Evolutionary conservation across 2,797 vertebrate species (phyloP).

Genomic region (Sandelia bainsii): DNA sequence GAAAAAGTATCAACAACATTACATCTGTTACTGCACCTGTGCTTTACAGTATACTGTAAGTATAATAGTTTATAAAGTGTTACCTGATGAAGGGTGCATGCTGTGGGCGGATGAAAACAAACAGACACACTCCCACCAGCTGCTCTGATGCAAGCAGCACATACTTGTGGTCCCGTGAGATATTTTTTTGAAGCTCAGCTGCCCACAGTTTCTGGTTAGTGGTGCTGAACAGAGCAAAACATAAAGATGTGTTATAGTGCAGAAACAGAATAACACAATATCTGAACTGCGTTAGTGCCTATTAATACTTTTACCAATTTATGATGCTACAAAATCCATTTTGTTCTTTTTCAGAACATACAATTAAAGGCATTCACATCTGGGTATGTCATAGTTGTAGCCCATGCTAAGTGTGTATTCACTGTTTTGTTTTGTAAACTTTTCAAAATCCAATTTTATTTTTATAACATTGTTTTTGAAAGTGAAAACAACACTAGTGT

Average conservation of each 20-base stretch:
- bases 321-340: too few relatives aligned
- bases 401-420: too few relatives aligned
- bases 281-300: background rate
- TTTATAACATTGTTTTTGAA: background rate
- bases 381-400: too few relatives aligned
- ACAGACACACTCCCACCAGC: conserved; percentile 97
- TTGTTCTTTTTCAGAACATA: too few relatives aligned
- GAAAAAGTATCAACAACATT: background rate
- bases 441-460: too few relatives aligned
- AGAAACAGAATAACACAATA: background rate
- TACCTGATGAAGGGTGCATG: conserved; percentile 91
- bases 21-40: background rate
- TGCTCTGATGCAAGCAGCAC: conserved; percentile 98
- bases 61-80: rapidly evolving
- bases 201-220: conserved; percentile 99
- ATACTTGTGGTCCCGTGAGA: conserved; percentile 96
- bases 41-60: too few relatives aligned
- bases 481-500: background rate
- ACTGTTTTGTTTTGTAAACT: too few relatives aligned
- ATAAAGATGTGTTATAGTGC: conserved; percentile 1
- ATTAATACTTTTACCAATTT: background rate
- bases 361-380: too few relatives aligned
- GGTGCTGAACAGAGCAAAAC: conserved; percentile 84
- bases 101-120: conserved; percentile 96
- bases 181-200: conserved; percentile 96